phyloP scores from a whole-genome alignment of 2,888 invertebrate species.

The Rhagophthalmus giganteus region DNA sequence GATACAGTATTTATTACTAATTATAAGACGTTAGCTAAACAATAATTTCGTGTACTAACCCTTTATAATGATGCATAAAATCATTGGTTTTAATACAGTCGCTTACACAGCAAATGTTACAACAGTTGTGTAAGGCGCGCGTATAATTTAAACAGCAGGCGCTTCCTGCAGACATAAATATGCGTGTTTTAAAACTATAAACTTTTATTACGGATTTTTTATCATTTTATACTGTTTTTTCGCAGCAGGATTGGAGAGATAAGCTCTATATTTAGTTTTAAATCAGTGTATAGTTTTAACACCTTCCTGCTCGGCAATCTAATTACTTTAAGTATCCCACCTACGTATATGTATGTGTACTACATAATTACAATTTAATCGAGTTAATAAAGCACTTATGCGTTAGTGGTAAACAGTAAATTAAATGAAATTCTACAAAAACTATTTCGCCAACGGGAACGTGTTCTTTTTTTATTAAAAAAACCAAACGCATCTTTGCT shows the following conservation, averaged over 20 bases:
- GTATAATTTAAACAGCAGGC: constrained; percentile 29
- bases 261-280: no score
- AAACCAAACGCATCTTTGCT: constrained; percentile 4
- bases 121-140: constrained; percentile 27
- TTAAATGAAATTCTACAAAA: constrained; percentile 6
- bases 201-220: constrained; percentile 23
- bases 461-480: constrained; percentile 7
- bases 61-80: constrained; percentile 27
- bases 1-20: no score
- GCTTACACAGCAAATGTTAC: constrained; percentile 25
- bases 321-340: constrained; percentile 8
- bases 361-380: no score
- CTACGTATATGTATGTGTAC: no score
- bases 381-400: no score
- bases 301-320: no score
- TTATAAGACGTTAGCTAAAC: constrained; percentile 23
- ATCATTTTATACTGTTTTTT: constrained; percentile 20
- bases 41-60: constrained; percentile 21
- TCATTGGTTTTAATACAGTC: constrained; percentile 22
- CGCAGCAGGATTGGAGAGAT: constrained; percentile 6
- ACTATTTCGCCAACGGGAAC: constrained; percentile 5
- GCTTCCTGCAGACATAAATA: constrained; percentile 29
- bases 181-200: constrained; percentile 26
- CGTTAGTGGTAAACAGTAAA: not conserved
- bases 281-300: no score